Base-by-base conservation (phyloP, 2,888 invertebrate species). In the Perizoma flavofasciatum region DNA sequence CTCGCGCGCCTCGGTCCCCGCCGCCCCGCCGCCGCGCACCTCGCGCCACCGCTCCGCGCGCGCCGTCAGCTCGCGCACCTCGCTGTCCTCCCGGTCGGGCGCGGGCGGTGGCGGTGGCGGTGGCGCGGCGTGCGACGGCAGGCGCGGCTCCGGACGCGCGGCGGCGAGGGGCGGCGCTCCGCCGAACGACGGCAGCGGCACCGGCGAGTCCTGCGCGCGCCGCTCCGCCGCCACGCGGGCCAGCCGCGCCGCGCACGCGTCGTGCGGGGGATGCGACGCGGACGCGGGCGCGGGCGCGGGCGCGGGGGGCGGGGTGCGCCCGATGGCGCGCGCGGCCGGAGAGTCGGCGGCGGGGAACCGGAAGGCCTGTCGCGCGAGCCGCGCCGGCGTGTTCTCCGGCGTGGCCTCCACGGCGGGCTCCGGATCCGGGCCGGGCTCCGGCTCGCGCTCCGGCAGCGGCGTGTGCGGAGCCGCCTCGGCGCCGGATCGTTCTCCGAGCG, bases 321-420 rank as follows among this genome's bases (percentile, higher is more conserved):
- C 49, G 35, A 61, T 40, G n/a, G 56, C 46, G 6, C 61, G 83
- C 48, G 45, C 57, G 32, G 58, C 94, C 94, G 77, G 40, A 55
- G 55, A 58, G 40, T 62, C 61, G 9, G 54, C 32, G 48, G 55
- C 59, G 61, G 68, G 71, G 71, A 61, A 93, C 63, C 94, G 93
- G 56, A 93, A 92, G 56, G 89, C 94, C 83, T 94, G 94, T 73
- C 94, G 92, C 86, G 95, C 48, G 95, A 94, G 46, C 96, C 95
- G 73, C 95, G 73, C 57, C 22, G 97, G 97, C 41, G 97, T 97
- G 49, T 97, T 97, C 90, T 97, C 97, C 0, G 97, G 61, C 43
- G 61, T 61, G 8, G 61, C 61, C 58, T 62, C 61, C 32, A 58
- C 61, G 41, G 63, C 65, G 54, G 94, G 93, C 75, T 91, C 89